Conservation (phyloP, 2,888 invertebrate genomes). For the Lapara coniferarum region DNA sequence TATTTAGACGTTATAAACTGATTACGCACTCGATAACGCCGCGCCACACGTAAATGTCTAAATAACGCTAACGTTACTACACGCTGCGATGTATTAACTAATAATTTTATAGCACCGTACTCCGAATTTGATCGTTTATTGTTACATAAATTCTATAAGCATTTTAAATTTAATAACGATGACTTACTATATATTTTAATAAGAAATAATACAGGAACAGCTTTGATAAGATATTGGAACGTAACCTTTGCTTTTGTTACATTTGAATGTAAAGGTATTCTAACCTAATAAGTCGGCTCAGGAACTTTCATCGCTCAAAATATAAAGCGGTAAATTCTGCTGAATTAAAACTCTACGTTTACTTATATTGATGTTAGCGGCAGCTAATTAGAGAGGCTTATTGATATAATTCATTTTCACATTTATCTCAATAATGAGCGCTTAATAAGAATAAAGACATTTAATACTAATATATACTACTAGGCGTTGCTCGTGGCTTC, state of each 20-base stretch:
- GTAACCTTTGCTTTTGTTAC: background rate
- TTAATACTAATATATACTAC: too few relatives aligned
- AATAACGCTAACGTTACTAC: constrained; percentile 12
- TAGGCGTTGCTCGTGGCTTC: too few relatives aligned
- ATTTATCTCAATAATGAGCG: too few relatives aligned
- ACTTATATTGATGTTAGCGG: too few relatives aligned
- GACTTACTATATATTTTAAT: too few relatives aligned
- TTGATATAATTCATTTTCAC: too few relatives aligned
- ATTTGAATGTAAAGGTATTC: background rate
- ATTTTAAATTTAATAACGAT: too few relatives aligned
- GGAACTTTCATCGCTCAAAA: background rate
- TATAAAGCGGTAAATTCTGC: background rate
- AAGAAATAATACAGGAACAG: too few relatives aligned
- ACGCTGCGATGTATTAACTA: constrained; percentile 21
- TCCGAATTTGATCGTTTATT: background rate
- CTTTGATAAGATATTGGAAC: background rate
- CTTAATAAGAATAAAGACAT: too few relatives aligned
- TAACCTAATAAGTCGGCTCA: background rate
- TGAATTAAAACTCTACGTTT: background rate
- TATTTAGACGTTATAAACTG: constrained; percentile 75
- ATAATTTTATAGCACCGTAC: background rate
- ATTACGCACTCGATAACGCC: constrained; percentile 70
- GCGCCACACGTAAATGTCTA: constrained; percentile 64
- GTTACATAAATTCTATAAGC: background rate
- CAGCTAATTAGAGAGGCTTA: too few relatives aligned